Percentiles rank a stretch among this genome's conserved stretches.
Evolutionary conservation across 2,888 invertebrate genomes (phyloP).

Genomic region (Dynastes grantii): DNA sequence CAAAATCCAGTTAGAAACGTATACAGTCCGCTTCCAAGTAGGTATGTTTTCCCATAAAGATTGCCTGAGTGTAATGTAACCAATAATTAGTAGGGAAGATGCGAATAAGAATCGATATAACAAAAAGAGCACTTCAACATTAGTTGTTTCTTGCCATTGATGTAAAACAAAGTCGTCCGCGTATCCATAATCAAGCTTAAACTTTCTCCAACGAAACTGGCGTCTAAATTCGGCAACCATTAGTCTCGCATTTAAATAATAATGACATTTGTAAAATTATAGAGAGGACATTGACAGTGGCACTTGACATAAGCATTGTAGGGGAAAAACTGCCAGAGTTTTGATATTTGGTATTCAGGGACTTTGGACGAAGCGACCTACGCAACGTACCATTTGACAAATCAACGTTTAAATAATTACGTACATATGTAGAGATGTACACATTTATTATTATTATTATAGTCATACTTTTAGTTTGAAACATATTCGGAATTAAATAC

Average conservation of each 20-base stretch:
- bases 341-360: too few relatives aligned
- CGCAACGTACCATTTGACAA: too few relatives aligned
- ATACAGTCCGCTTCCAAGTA: constrained; percentile 28
- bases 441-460: too few relatives aligned
- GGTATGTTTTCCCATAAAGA: constrained; percentile 20
- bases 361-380: too few relatives aligned
- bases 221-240: constrained; percentile 30
- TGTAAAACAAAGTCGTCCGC: constrained; percentile 40
- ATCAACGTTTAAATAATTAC: too few relatives aligned
- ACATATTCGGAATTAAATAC: too few relatives aligned
- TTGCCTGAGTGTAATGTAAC: constrained; percentile 24
- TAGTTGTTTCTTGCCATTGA: constrained; percentile 40
- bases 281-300: too few relatives aligned
- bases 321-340: too few relatives aligned
- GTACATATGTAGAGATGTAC: too few relatives aligned
- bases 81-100: not conserved
- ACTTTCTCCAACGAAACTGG: constrained; percentile 36
- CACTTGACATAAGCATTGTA: too few relatives aligned
- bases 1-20: constrained; percentile 41
- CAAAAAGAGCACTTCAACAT: constrained; percentile 21
- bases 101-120: constrained; percentile 33
- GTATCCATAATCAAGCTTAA: constrained; percentile 31
- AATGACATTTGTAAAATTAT: constrained; percentile 1
- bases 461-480: too few relatives aligned
- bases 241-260: not conserved